Base-by-base conservation (phyloP, 2,113 vertebrate species). In the Oncorhynchus keta region DNA sequence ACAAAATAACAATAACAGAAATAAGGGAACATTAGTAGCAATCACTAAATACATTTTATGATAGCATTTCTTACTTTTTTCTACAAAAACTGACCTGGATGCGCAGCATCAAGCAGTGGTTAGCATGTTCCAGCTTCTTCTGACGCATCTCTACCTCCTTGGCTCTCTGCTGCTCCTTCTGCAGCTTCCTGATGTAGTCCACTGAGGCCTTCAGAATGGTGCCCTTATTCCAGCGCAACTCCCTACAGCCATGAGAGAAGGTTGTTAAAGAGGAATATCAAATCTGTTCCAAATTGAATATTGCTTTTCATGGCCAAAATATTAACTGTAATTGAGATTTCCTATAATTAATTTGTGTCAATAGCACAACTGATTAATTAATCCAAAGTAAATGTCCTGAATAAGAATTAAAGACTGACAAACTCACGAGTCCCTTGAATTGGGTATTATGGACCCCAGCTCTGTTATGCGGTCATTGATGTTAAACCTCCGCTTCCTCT, bases 171-270 rank as follows among this genome's bases (percentile, higher is more conserved):
- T 98, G 97, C 0, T 99, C 97, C 72, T 96, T 86, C 68, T 99
- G 98, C 68, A 99, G 90, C 88, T 97, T 99, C 74, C 96, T 93
- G 86, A 99, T 99, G 76, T 99, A 99, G 87, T 99, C 97, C 85
- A 99, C 98, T 0, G 98, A 99, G 0, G 98, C 98, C 87, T 99
- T 99, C 57, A 99, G 92, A 82, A 99, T 99, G 70, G 98, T 99
- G 57, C 98, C 98, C 88, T 99, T 99, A 91, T 99, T 99, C 98
- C 98, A 99, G 81, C 98, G 95, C 97, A 97, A 97, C 84, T 99
- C 98, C 81, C 98, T 99, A 70, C 13, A 35, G 6, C 13, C 4
- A 68, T 68, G 76, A 59, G 74, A 77, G 24, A n/a, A 84, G 13
- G 16, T 55, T 18, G 3, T 55, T 55, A 13, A 59, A 68, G 51